Percentiles rank a stretch among this genome's conserved stretches.
Evolutionary conservation across 53 echinoderm and acorn worm species (phyloP).

Genomic region (Luidia sarsii): DNA sequence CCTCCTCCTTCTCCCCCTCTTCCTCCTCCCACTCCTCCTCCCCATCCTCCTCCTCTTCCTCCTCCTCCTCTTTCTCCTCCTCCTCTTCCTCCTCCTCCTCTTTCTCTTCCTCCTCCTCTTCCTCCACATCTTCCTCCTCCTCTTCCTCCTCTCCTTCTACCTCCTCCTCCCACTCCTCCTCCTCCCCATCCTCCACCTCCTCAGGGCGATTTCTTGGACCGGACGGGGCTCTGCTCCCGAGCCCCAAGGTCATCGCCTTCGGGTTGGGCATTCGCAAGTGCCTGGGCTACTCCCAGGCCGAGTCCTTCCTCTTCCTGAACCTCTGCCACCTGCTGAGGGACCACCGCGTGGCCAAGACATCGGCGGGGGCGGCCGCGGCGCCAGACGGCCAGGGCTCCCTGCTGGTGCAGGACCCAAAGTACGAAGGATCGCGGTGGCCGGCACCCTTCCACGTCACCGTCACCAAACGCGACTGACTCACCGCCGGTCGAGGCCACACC

Average conservation of each 20-base stretch:
- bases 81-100: slow-evolving; percentile 6
- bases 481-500: too few species aligned
- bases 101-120: slow-evolving; percentile 9
- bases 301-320: slow-evolving; percentile 29
- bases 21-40: too few species aligned
- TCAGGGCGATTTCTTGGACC: slow-evolving; percentile 11
- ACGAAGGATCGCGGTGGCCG: slow-evolving; percentile 27
- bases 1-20: neutral
- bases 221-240: slow-evolving; percentile 2
- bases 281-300: neutral
- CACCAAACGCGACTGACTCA: slow-evolving; percentile 13
- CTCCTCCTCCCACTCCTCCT: too few species aligned
- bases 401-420: neutral
- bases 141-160: too few species aligned
- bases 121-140: slow-evolving; percentile 16
- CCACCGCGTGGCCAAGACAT: neutral
- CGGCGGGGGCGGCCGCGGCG: neutral
- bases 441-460: slow-evolving; percentile 9
- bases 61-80: neutral
- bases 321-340: slow-evolving; percentile 14
- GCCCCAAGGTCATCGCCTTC: slow-evolving; percentile 19
- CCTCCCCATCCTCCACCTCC: too few species aligned
- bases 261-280: slow-evolving; percentile 13
- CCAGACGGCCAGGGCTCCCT: neutral
- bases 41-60: too few species aligned